phyloP scores from a whole-genome alignment of 37 sponge, comb jelly and placozoan genomes.

The Mnemiopsis leidyi region DNA sequence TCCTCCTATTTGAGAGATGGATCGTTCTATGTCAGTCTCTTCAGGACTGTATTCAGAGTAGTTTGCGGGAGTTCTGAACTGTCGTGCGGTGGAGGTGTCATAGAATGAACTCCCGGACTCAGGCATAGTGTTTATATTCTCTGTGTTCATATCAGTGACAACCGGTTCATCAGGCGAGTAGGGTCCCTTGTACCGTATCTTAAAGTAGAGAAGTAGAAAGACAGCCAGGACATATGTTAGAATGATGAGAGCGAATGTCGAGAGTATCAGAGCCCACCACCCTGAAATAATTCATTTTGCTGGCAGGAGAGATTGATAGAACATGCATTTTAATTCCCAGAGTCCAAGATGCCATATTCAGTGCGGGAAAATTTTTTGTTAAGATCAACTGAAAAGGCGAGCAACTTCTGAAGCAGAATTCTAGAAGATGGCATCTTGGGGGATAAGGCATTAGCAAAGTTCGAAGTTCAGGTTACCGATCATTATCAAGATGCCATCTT shows the following conservation, averaged over 20 bases:
- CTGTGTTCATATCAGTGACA: background rate
- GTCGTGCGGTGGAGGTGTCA: background rate
- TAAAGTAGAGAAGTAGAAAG: background rate
- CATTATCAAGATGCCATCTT: background rate
- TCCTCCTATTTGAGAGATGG: background rate
- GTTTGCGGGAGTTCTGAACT: background rate
- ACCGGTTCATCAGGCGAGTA: background rate
- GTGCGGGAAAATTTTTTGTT: too few species aligned
- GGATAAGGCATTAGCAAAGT: background rate
- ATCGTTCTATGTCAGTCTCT: background rate
- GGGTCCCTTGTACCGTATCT: background rate
- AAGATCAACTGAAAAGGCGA: background rate
- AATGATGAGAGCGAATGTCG: background rate
- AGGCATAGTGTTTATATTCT: background rate
- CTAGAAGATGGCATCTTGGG: conserved; percentile 21
- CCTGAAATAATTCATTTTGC: background rate
- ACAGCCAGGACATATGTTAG: background rate
- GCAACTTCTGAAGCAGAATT: too few species aligned
- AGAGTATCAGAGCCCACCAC: conserved; percentile 13
- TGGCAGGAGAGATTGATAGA: background rate
- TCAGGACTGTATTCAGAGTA: background rate
- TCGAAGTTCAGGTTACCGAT: background rate
- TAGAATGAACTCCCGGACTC: background rate
- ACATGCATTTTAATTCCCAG: background rate
- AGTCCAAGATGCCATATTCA: background rate